Conservation (phyloP, 2,113 vertebrate species). For the Poecilia latipinna region DNA sequence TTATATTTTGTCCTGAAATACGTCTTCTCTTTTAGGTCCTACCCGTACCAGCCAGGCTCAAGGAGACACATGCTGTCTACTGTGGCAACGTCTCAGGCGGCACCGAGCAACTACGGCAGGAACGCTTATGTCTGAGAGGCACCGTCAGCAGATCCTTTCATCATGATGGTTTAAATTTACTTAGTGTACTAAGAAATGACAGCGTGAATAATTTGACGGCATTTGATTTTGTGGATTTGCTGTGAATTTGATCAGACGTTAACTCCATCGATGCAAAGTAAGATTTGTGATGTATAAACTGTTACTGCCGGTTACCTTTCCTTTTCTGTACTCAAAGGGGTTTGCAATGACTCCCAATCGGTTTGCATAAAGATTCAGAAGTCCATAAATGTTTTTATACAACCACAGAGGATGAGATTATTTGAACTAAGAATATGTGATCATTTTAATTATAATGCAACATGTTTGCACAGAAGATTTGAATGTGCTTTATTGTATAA, state of each 20-base stretch:
- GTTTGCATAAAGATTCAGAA: background rate
- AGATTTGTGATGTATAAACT: background rate
- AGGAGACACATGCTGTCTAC: constrained; percentile 47
- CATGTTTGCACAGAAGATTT: background rate
- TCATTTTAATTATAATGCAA: background rate
- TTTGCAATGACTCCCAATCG: background rate
- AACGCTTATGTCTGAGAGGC: constrained; percentile 77
- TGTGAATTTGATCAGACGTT: background rate
- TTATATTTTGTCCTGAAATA: background rate
- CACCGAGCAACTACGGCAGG: constrained; percentile 66
- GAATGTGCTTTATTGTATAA: background rate
- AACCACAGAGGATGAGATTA: background rate
- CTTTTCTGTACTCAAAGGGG: background rate
- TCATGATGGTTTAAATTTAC: background rate
- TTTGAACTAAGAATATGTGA: background rate
- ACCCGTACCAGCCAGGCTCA: constrained; percentile 56
- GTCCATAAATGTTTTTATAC: background rate
- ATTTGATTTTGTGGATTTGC: background rate
- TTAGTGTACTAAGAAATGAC: background rate
- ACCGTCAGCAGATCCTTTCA: background rate
- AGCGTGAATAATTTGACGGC: background rate
- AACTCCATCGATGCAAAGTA: background rate
- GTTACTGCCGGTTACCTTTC: background rate
- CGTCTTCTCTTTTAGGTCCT: constrained; percentile 39
- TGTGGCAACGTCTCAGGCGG: constrained; percentile 33